Evolutionary conservation across 1,140 invertebrate species (phyloP).

Genomic region (Lepidurus arcticus): DNA sequence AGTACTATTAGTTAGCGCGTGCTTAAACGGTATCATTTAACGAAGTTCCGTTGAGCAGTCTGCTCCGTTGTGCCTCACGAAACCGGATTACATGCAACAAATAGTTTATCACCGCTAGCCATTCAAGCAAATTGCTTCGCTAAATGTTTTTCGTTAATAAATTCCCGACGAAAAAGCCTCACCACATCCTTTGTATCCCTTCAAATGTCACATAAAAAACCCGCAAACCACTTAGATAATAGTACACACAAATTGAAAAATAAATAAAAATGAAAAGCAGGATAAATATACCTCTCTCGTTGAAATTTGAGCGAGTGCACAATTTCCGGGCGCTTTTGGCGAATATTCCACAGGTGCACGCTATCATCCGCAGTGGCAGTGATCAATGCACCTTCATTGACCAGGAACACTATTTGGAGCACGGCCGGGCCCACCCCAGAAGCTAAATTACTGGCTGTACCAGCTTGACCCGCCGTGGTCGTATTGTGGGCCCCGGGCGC

Average conservation of each 20-base stretch:
- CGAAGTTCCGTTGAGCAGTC: not conserved
- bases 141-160: not conserved
- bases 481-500: not conserved
- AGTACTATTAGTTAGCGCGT: conserved; percentile 3
- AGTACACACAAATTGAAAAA: not conserved
- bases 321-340: conserved; percentile 89
- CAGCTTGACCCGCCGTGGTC: not conserved
- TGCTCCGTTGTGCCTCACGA: not conserved
- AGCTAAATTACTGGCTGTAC: not conserved
- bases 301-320: conserved; percentile 95
- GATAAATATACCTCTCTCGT: conserved; percentile 70
- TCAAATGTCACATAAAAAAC: not conserved
- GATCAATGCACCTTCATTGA: conserved; percentile 93
- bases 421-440: conserved; percentile 55
- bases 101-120: not conserved
- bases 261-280: not conserved
- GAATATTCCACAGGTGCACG: conserved; percentile 94
- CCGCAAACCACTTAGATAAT: not conserved
- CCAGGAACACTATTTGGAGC: conserved; percentile 82
- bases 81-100: not conserved
- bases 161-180: not conserved
- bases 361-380: conserved; percentile 91
- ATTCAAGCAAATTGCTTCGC: not conserved
- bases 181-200: not conserved
- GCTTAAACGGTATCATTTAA: not conserved